Evolutionary conservation across 2,797 vertebrate genomes (phyloP).

Genomic region (Gobionotothen gibberifrons): DNA sequence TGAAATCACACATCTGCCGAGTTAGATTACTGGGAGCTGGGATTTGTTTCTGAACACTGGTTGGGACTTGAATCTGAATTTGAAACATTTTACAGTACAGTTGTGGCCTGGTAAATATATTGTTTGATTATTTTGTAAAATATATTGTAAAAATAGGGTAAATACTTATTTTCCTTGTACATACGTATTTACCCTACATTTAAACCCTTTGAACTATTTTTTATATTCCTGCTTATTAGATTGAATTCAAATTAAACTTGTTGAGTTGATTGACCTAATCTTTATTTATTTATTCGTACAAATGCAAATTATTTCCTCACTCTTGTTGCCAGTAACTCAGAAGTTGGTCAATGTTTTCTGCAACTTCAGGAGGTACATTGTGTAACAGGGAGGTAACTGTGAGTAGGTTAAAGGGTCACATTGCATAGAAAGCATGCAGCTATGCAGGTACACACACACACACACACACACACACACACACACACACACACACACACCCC

Average conservation of each 20-base stretch:
- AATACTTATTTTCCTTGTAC: too few relatives aligned
- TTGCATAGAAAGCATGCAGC: slow-evolving; percentile 26
- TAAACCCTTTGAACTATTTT: too few relatives aligned
- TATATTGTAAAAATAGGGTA: too few relatives aligned
- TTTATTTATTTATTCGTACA: background rate
- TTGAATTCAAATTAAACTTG: too few relatives aligned
- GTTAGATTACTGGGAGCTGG: background rate
- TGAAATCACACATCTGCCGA: background rate
- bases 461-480: background rate
- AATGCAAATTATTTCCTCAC: background rate
- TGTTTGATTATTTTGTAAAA: background rate
- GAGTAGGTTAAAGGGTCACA: slow-evolving; percentile 33
- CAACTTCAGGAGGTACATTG: background rate
- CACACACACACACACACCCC: background rate
- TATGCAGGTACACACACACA: slow-evolving; percentile 19
- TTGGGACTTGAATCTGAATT: background rate
- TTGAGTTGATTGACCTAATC: background rate
- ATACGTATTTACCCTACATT: too few relatives aligned
- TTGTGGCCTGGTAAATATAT: background rate
- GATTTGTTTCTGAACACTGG: background rate
- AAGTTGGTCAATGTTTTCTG: background rate
- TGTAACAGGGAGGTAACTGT: background rate
- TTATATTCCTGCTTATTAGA: too few relatives aligned
- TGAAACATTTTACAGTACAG: background rate
- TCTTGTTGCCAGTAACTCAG: background rate